Base-by-base conservation (phyloP, 37 sponge, comb jelly and placozoan genomes). In the Chondrosia reniformis region DNA sequence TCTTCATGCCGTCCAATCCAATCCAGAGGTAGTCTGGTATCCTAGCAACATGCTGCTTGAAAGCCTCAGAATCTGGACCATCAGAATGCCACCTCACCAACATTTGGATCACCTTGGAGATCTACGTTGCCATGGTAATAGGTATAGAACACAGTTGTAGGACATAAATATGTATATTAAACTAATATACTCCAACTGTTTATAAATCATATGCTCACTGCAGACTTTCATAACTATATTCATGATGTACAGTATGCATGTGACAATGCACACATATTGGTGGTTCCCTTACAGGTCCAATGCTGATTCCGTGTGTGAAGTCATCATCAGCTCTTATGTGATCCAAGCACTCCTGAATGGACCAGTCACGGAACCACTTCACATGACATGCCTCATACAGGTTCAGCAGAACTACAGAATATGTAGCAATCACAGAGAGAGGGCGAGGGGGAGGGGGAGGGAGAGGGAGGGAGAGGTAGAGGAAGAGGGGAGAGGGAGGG, bases 11-110 rank as follows among this genome's bases (percentile, higher is more conserved):
- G 72, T 91, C 92, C 7, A 54, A 9, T 12, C 95, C 95, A 33
- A 92, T 89, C 95, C 95, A 94, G 21, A 94, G 80, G 74, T 94
- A 94, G 82, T 94, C 95, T 43, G 86, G 69, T 22, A 94, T 79
- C 0, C 95, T 81, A 42, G 77, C 59, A 52, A 85, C 89, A 52
- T 94, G 89, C 46, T 82, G 77, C 55, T 81, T 81, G 81, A 94
- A 94, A 31, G 61, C 74, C 6, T 67, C 63, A 10, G 89, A 85
- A 28, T 84, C 73, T 56, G 95, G 89, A 9, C 95, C 95, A 24
- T 91, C 91, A 32, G 81, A 49, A 34, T 88, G 81, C 92, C 92
- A 94, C 9, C 85, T 38, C 9, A 91, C 95, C 64, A 94, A 61
- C 89, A 91, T 94, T 75, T 94, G 87, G 56, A 94, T 88, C 77